phyloP scores from a whole-genome alignment of 2,113 vertebrate species.

The Eptesicus fuscus region DNA sequence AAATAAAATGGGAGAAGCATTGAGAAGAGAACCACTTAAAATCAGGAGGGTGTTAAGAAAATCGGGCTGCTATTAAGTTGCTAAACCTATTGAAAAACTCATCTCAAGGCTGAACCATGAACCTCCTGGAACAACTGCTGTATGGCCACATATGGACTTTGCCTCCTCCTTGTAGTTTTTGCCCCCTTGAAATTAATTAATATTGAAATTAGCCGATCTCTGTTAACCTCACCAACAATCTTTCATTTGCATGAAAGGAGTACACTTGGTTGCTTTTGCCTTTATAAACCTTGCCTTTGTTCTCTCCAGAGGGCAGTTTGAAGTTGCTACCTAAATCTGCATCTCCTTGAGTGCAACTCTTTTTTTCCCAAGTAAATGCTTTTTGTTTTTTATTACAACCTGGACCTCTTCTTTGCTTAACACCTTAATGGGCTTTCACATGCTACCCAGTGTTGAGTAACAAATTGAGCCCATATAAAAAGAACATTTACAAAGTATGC shows the following conservation, averaged over 20 bases:
- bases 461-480: not conserved
- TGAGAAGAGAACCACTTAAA: not conserved
- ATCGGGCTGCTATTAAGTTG: not conserved
- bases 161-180: not conserved
- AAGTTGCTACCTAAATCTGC: not conserved
- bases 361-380: not conserved
- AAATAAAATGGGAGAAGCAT: not conserved
- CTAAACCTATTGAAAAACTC: not conserved
- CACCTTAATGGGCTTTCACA: not conserved
- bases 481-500: not conserved
- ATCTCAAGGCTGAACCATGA: not conserved
- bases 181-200: no score
- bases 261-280: not conserved
- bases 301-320: not conserved
- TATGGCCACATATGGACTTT: not conserved
- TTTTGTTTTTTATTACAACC: not conserved
- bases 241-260: not conserved
- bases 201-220: not conserved
- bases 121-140: not conserved
- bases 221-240: not conserved
- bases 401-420: not conserved
- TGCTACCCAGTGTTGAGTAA: not conserved
- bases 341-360: not conserved
- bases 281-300: not conserved
- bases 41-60: not conserved